Base-by-base conservation (phyloP, 2,113 vertebrate species). In the Petrocephalus microphthalmus region DNA sequence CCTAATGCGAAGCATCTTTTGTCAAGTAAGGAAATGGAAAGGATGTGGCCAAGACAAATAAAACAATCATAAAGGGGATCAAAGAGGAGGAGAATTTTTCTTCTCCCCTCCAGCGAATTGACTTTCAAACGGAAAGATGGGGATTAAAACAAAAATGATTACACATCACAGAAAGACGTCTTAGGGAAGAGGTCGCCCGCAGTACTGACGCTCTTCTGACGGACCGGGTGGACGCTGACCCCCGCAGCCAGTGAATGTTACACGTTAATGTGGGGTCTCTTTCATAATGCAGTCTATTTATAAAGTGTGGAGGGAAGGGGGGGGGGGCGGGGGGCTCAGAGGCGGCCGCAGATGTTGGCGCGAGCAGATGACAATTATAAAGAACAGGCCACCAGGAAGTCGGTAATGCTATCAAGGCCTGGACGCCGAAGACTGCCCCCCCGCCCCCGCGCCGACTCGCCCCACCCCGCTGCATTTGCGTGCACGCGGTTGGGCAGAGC, bases 1-100 rank as follows among this genome's bases (percentile, higher is more conserved):
- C 90, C 92, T 98, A 97, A 97, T 97, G 95, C 94, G 95, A 97
- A 98, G 95, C 97, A 97, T 96, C 94, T 97, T 96, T 93, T 90
- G 92, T 93, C 85, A 93, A 96, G 95, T 93, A 95, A 92, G 89
- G 93, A 91, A 87, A 92, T 92, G 89, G 95, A 94, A 92, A 97
- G 96, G 97, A 97, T 97, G 96, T 97, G 97, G 96, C 95, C 95
- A 93, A 96, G 95, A 92, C 96, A 96, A 96, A 97, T 96, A 94
- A 96, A 96, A 96, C 91, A 96, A 94, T 95, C 95, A 95, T 94
- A 93, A 94, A 94, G 95, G 89, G 93, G 54, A 97, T 97, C 98
- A 97, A 98, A 97, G 97, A 97, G 82, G 0, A 93, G 97, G 97
- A 97, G 97, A 93, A 93, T 47, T 47, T 45, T 52, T 84, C 33